Evolutionary conservation across 2,113 vertebrate species (phyloP).

Genomic region (Paraplagusia blochii): DNA sequence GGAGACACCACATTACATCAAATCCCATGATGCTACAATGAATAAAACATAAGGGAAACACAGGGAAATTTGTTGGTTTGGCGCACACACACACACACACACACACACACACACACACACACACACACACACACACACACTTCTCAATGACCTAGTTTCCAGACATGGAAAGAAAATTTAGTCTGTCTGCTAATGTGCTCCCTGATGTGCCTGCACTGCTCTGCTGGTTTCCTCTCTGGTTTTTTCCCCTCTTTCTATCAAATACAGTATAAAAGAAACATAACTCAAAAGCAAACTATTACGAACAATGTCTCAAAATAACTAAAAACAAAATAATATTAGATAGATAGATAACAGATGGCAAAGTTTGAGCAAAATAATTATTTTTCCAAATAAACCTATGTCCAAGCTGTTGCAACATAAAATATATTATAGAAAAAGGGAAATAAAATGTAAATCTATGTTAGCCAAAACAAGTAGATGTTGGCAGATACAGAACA

Average conservation of each 20-base stretch:
- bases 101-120: constrained; percentile 38
- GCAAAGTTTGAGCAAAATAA: too few species aligned
- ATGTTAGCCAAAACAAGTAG: too few species aligned
- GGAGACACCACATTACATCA: constrained; percentile 23
- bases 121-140: constrained; percentile 38
- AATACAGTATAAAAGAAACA: background rate
- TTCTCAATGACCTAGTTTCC: constrained; percentile 60
- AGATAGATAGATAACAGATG: too few species aligned
- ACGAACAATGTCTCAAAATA: too few species aligned
- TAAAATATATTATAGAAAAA: too few species aligned
- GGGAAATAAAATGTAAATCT: too few species aligned
- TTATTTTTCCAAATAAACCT: too few species aligned
- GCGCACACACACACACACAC: constrained; percentile 37
- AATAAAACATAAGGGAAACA: constrained; percentile 64
- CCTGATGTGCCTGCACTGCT: constrained; percentile 1
- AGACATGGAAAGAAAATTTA: constrained; percentile 17
- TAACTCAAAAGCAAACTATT: background rate
- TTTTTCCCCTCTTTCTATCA: background rate
- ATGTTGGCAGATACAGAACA: too few species aligned
- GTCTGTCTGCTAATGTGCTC: constrained; percentile 23
- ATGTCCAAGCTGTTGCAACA: too few species aligned
- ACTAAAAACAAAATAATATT: too few species aligned
- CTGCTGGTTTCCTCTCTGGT: background rate
- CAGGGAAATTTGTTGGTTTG: constrained; percentile 41
- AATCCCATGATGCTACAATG: constrained; percentile 38